A percentile compares a stretch with the other conserved stretches of the same genome.
Conservation (phyloP, 1,140 invertebrate genomes). For the Parapsyche elsis region DNA sequence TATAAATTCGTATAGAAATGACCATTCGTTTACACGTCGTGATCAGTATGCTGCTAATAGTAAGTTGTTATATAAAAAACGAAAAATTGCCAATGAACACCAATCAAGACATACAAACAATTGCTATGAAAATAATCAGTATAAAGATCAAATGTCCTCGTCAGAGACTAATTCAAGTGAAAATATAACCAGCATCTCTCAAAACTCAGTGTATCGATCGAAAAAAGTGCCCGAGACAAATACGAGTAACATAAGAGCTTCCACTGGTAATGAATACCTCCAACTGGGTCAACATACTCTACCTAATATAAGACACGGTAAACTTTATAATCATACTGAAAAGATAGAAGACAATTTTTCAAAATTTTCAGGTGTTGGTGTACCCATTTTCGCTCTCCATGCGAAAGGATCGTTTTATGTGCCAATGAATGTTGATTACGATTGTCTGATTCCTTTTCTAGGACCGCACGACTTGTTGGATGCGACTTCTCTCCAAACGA, state of each 20-base stretch:
- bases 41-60: conserved; percentile 56
- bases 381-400: conserved; percentile 68
- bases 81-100: conserved; percentile 39
- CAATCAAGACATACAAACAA: conserved; percentile 18
- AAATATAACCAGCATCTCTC: conserved; percentile 36
- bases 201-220: conserved; percentile 27
- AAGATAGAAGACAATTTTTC: conserved; percentile 28
- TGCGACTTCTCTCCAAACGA: conserved; percentile 68
- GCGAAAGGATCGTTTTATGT: conserved; percentile 91
- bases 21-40: conserved; percentile 57
- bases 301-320: neutral
- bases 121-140: conserved; percentile 33
- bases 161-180: conserved; percentile 49
- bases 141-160: conserved; percentile 45
- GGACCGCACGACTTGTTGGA: conserved; percentile 70
- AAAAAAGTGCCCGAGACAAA: conserved; percentile 35
- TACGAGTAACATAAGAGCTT: neutral
- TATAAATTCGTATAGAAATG: conserved; percentile 28
- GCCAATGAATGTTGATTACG: conserved; percentile 87
- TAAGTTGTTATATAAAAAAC: conserved; percentile 51
- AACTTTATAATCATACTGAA: neutral
- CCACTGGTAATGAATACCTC: neutral
- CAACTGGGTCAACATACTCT: conserved; percentile 12
- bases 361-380: conserved; percentile 44
- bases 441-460: conserved; percentile 77